Percentiles rank a stretch among this genome's conserved stretches.
Conservation (phyloP, 2,113 vertebrate genomes). For the Scomber japonicus region DNA sequence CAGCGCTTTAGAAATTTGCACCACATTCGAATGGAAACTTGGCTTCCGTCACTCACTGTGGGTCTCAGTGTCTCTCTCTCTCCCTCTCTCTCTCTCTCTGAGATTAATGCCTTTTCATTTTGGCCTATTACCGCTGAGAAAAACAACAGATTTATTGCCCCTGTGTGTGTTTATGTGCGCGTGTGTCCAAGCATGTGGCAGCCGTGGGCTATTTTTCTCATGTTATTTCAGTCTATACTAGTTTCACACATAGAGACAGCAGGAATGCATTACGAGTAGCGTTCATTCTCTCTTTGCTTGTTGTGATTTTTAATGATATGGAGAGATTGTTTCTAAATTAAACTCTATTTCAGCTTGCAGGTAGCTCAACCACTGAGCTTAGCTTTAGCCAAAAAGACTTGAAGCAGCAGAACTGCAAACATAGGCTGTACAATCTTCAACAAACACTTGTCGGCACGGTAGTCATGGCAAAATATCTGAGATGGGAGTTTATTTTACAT, state of each 20-base stretch:
- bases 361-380: not conserved
- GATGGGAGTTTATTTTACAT: not conserved
- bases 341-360: constrained; percentile 21
- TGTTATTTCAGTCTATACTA: constrained; percentile 20
- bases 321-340: constrained; percentile 31
- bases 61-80: constrained; percentile 5
- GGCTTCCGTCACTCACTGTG: not conserved
- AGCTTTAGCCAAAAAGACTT: constrained; percentile 13
- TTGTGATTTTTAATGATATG: constrained; percentile 15
- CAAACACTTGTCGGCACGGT: not conserved
- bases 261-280: constrained; percentile 12
- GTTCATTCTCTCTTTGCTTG: constrained; percentile 2
- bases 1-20: too few relatives aligned
- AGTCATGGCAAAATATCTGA: not conserved
- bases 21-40: too few relatives aligned
- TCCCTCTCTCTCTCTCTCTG: constrained; percentile 11
- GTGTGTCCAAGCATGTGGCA: not conserved
- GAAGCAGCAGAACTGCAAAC: constrained; percentile 21
- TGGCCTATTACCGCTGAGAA: constrained; percentile 16
- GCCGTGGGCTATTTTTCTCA: constrained; percentile 18
- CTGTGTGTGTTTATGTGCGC: constrained; percentile 15
- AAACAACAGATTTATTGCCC: constrained; percentile 36
- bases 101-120: constrained; percentile 28
- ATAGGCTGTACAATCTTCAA: not conserved
- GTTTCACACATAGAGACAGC: constrained; percentile 28